A percentile compares a stretch with the other conserved stretches of the same genome.
Conservation (phyloP, 2,113 vertebrate species). For the Xiphorhynchus elegans region DNA sequence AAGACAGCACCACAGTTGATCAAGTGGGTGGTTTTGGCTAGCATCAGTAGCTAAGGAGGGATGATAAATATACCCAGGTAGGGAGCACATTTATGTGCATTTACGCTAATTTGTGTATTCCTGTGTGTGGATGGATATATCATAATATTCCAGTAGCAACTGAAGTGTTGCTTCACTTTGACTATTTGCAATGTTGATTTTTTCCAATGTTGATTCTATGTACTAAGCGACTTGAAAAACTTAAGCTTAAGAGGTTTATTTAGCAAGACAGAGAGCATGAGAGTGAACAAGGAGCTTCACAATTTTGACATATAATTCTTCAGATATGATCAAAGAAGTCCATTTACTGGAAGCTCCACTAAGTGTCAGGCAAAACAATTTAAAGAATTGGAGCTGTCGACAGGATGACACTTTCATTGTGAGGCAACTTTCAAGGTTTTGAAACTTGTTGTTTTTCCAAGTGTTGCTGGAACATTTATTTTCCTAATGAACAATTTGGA, state of each 20-base stretch:
- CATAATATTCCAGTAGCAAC: neutral
- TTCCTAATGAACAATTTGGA: neutral
- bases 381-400: slow-evolving; percentile 28
- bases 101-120: neutral
- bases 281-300: neutral
- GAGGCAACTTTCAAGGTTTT: neutral
- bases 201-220: neutral
- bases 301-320: slow-evolving; percentile 13
- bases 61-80: neutral
- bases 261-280: neutral
- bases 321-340: slow-evolving; percentile 34
- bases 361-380: slow-evolving; percentile 41
- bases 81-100: accelerated
- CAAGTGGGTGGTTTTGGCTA: accelerated
- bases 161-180: neutral
- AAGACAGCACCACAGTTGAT: accelerated
- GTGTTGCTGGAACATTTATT: neutral
- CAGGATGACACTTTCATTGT: slow-evolving; percentile 29
- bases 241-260: neutral
- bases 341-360: slow-evolving; percentile 15
- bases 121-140: accelerated
- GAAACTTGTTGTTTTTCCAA: neutral
- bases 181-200: neutral
- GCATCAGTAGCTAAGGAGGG: neutral
- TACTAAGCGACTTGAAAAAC: neutral